phyloP scores from a whole-genome alignment of 2,113 vertebrate genomes.

The Caranx ignobilis region DNA sequence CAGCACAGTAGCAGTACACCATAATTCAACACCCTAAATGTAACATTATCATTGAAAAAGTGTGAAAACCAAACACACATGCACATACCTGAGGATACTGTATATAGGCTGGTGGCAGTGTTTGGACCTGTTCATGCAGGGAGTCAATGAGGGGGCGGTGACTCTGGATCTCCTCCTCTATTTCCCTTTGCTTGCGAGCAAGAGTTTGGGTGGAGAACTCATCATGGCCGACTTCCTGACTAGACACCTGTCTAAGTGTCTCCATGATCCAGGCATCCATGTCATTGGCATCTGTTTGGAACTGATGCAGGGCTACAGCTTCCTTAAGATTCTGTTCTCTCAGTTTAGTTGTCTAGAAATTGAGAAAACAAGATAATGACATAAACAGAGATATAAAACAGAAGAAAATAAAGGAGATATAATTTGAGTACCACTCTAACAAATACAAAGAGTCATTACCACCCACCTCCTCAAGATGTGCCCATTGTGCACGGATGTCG shows the following conservation, averaged over 20 bases:
- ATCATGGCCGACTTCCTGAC: conserved; percentile 91
- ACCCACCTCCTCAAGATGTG: conserved; percentile 86
- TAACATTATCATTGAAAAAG: conserved; percentile 14
- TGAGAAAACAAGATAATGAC: conserved; percentile 1
- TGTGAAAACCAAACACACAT: conserved; percentile 33
- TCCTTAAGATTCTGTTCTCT: conserved; percentile 87
- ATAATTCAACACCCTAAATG: conserved; percentile 12
- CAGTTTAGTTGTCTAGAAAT: conserved; percentile 81
- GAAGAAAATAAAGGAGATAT: background rate
- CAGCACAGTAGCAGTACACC: conserved; percentile 11
- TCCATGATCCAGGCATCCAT: conserved; percentile 92
- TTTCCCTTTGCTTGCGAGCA: conserved; percentile 90
- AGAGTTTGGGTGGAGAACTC: conserved; percentile 93
- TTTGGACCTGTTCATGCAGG: conserved; percentile 86
- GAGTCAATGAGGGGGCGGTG: conserved; percentile 89
- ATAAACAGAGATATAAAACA: background rate
- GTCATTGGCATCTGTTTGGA: conserved; percentile 92
- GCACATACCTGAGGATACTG: conserved; percentile 75
- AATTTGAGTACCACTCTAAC: background rate
- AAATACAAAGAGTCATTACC: background rate
- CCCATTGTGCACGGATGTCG: conserved; percentile 89
- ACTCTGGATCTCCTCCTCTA: conserved; percentile 92
- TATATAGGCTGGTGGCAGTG: conserved; percentile 79
- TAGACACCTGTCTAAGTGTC: conserved; percentile 89
- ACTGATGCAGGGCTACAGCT: conserved; percentile 89